Conservation (phyloP, 2,797 vertebrate genomes). For the Pseudochirops corinnae region DNA sequence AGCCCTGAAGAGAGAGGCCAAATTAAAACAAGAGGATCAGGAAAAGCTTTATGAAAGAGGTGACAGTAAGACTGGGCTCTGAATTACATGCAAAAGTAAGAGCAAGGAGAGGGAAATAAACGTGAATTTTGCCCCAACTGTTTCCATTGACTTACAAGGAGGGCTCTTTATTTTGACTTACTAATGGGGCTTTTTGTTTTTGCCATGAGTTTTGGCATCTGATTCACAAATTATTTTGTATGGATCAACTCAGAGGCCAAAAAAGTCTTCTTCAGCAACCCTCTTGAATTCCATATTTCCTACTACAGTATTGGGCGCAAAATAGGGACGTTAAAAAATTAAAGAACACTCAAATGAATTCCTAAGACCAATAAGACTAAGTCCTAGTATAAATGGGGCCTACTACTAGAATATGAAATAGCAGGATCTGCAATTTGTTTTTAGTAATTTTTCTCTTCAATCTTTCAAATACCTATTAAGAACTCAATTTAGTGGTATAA, state of each 20-base stretch:
- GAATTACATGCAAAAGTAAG: neutral
- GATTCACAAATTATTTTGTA: constrained; percentile 1
- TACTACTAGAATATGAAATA: neutral
- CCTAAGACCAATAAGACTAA: constrained; percentile 7
- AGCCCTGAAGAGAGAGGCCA: neutral
- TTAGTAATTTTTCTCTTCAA: constrained; percentile 29
- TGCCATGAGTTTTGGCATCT: neutral
- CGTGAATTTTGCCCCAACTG: neutral
- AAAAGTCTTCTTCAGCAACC: constrained; percentile 1
- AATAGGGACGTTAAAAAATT: neutral
- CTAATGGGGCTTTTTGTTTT: neutral
- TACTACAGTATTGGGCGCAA: neutral
- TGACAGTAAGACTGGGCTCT: neutral
- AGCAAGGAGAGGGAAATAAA: neutral
- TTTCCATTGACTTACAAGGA: neutral
- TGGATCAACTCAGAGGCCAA: constrained; percentile 2
- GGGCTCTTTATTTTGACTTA: neutral
- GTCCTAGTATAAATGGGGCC: neutral
- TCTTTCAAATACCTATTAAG: neutral
- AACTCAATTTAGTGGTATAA: neutral
- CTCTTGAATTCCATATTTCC: neutral
- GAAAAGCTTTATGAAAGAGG: neutral
- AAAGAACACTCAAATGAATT: constrained; percentile 21
- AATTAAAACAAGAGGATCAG: neutral
- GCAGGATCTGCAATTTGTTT: constrained; percentile 16